Base-by-base conservation (phyloP, 2,888 invertebrate species). In the Halocaridina rubra region DNA sequence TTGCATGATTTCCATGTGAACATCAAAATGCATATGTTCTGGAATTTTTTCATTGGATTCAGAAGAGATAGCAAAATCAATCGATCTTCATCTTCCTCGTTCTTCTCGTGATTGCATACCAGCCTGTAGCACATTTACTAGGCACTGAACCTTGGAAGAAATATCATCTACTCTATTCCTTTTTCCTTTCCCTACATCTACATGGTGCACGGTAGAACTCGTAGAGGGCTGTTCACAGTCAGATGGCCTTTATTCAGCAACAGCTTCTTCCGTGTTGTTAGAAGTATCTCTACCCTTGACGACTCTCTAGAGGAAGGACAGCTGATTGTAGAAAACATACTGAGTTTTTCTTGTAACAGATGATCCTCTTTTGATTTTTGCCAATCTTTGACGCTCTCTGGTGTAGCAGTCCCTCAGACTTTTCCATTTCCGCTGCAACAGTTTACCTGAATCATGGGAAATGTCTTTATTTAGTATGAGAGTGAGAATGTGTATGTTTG, bases 1-100 rank as follows among this genome's bases (percentile, higher is more conserved):
- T 75, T 75, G 75, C 75, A 75, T 75, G 75, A 75, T 59, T 77
- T 77, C 29, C 22, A 59, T 77, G 77, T 32, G 64, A 77, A 77
- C 77, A 61, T 64, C 61, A 33, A 77, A 30, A 59, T 27, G 77
- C 77, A 77, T 61, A 24, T 61, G 77, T 77, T 77, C 61, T 61
- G 64, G 77, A n/a, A 61, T 30, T 30, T 59, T 77, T 77, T 77
- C 77, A 77, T 59, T 77, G 77, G 77, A 27, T 61, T 77, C 64
- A 77, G 30, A 30, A 61, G 77, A 32, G 77, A 59, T 61, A 61
- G 16, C 64, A 77, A 77, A 77, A 77, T 61, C 77, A 77, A 30
- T 77, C 77, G 77, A 77, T 77, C 77, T 8, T 77, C 77, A 61
- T 77, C 61, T 19, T 77, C 64, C 30, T 30, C 64, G 32, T 61